Evolutionary conservation across 2,113 vertebrate genomes (phyloP).

Genomic region (Sigmodon hispidus): DNA sequence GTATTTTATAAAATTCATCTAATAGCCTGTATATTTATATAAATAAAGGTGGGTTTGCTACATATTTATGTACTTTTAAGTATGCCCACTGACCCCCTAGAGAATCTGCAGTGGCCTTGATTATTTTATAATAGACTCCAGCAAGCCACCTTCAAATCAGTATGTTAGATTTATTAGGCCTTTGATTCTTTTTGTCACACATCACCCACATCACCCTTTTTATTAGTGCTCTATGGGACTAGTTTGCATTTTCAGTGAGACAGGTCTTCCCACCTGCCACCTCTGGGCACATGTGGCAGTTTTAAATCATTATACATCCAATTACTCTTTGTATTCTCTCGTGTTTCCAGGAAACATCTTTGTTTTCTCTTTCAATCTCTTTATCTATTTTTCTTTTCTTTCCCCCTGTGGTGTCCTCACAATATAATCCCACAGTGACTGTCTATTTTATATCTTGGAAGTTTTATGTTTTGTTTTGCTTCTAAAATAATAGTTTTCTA

Average conservation of each 20-base stretch:
- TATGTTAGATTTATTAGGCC: constrained; percentile 18
- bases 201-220: neutral
- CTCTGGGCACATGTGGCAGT: constrained; percentile 7
- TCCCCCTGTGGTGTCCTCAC: neutral
- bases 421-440: neutral
- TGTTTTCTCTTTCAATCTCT: neutral
- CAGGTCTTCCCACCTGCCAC: neutral
- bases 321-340: neutral
- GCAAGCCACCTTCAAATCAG: constrained; percentile 7
- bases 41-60: neutral
- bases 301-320: constrained; percentile 34
- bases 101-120: neutral
- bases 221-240: neutral
- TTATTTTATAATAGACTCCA: constrained; percentile 15
- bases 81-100: neutral
- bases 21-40: neutral
- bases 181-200: constrained; percentile 7
- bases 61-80: neutral
- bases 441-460: constrained; percentile 41
- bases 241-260: constrained; percentile 12
- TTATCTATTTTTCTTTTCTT: neutral
- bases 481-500: constrained; percentile 10
- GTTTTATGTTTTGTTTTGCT: neutral
- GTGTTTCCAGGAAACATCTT: constrained; percentile 32
- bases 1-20: neutral